Evolutionary conservation across 2,888 invertebrate genomes (phyloP), one percentile per base, ranked within the genome.

Genomic region (Girardia tigrina): DNA sequence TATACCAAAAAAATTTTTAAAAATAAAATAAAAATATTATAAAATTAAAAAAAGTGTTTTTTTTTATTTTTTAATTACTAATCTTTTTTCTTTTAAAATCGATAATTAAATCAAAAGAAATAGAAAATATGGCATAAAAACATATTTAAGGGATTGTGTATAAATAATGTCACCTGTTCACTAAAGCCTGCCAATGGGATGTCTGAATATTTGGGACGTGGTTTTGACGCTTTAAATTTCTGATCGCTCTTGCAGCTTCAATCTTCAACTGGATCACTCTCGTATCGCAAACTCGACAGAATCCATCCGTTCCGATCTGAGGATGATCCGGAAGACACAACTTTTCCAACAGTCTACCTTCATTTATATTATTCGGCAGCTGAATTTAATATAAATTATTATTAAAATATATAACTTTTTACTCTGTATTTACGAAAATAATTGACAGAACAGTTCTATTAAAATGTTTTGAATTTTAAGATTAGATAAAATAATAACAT

Each of bases 221-320:
- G n/a, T 56, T 56, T 56, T 56, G 56, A 4, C 56, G 56, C 23
- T 56, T 56, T 56, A 56, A 56, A 56, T 56, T 56, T 23, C 56
- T 56, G 4, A 56, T 56, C 23, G 56, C 56, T 56, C 56, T 56
- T 8, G 56, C 56, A 56, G 56, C 56, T 56, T 56, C 56, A 8
- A 56, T 56, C 23, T 56, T 56, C 56, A 56, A n/a, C 23, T 56
- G 56, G 23, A 56, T 56, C 2, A 56, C 56, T 56, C 56, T 4
- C n/a, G 56, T 56, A 56, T 56, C 56, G 23, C 56, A 56, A 56
- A 56, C n/a, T 56, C 56, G n/a, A 56, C 56, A 56, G 23, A 56
- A 56, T 56, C 56, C 56, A 23, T 56, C 56, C n/a, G 56, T 56
- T n/a, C 56, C 56, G 56, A 56, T 56, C 23, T 56, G 56, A 6